These are phyloP conservation scores for Montipora efflorescens DNA, from an alignment of 64 coral and sea anemone species.

Conservation along the genomic window DNA sequence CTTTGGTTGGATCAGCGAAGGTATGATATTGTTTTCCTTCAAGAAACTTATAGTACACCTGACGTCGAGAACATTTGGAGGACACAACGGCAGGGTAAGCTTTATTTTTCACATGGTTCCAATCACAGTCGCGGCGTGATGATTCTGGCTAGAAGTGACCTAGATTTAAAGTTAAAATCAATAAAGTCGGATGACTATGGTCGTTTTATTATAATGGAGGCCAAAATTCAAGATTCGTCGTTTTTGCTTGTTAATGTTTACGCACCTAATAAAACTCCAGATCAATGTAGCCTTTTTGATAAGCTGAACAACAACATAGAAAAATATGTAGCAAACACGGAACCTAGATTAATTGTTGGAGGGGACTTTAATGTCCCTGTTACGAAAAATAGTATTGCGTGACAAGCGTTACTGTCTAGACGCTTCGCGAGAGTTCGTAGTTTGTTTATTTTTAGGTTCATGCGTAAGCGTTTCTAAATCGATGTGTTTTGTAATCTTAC, in stretches of 20 bases:
- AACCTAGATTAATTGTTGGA: neutral
- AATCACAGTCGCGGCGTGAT: neutral
- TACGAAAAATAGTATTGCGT: too few species aligned
- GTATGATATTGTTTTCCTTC: constrained; percentile 38
- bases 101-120: constrained; percentile 2
- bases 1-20: neutral
- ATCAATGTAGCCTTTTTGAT: constrained; percentile 55
- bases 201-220: constrained; percentile 54
- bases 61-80: constrained; percentile 27
- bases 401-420: too few species aligned
- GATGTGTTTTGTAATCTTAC: too few species aligned
- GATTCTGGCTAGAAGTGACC: neutral
- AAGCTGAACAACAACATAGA: constrained; percentile 1
- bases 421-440: too few species aligned
- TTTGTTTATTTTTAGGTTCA: too few species aligned
- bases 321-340: neutral
- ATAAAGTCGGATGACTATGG: constrained; percentile 22
- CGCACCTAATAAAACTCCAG: constrained; percentile 55
- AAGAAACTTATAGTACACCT: constrained; percentile 22
- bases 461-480: too few species aligned
- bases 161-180: neutral
- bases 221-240: constrained; percentile 35
- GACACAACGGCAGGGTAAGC: neutral
- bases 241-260: constrained; percentile 71
- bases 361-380: constrained; percentile 39